phyloP scores from a whole-genome alignment of 2,888 invertebrate genomes.

The Anticlea derivata region DNA sequence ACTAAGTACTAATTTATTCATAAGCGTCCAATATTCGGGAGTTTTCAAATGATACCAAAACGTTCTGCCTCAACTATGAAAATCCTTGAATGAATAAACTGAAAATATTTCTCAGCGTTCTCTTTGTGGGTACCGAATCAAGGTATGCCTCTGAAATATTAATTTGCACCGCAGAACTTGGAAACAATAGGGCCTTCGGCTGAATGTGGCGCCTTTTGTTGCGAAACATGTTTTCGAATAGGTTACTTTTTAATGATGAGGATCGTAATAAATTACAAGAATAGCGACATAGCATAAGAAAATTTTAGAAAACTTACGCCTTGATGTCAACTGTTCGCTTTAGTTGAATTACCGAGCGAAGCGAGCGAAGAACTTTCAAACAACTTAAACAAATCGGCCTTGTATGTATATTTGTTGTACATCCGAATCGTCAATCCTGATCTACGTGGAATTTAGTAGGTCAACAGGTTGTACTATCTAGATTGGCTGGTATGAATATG shows the following conservation, averaged over 20 bases:
- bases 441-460: no score
- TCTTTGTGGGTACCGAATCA: slow-evolving; percentile 42
- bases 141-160: slow-evolving; percentile 56
- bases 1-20: no score
- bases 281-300: background rate
- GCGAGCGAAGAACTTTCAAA: no score
- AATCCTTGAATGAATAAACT: slow-evolving; percentile 24
- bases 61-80: slow-evolving; percentile 5
- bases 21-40: no score
- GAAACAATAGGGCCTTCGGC: slow-evolving; percentile 36
- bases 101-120: slow-evolving; percentile 32
- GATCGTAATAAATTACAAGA: slow-evolving; percentile 3
- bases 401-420: no score
- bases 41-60: no score
- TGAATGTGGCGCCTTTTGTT: slow-evolving; percentile 24
- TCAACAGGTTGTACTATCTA: no score
- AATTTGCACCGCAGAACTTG: slow-evolving; percentile 40
- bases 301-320: background rate
- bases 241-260: slow-evolving; percentile 17
- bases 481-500: no score
- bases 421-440: no score
- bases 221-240: slow-evolving; percentile 18
- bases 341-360: no score
- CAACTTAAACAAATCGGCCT: no score
- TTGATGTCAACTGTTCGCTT: no score